These are phyloP conservation scores for Diachrysia chrysitis DNA, from an alignment of 2,888 invertebrate genomes.

Conservation along the genomic window DNA sequence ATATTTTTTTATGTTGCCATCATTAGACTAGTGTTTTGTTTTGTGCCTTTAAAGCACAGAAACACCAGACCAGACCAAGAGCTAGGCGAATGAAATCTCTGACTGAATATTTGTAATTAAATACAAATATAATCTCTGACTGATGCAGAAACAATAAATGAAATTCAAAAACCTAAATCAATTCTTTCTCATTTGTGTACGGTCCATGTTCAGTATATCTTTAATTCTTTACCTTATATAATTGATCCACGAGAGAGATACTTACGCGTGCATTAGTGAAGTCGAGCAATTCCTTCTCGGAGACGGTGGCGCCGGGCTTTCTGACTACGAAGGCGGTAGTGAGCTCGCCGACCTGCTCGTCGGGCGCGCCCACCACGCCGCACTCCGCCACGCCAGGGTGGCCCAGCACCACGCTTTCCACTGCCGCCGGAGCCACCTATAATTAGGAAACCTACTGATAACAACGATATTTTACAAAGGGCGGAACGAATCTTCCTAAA, in stretches of 20 bases:
- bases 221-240: background rate
- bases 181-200: background rate
- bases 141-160: too few species aligned
- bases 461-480: too few species aligned
- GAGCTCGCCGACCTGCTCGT: constrained; percentile 92
- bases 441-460: background rate
- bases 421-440: constrained; percentile 93
- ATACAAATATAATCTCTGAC: too few species aligned
- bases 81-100: too few species aligned
- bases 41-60: too few species aligned
- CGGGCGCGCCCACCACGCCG: constrained; percentile 93
- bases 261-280: constrained; percentile 88
- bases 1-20: too few species aligned
- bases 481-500: too few species aligned
- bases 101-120: too few species aligned
- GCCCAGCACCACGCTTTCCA: constrained; percentile 93
- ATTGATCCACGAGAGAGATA: constrained; percentile 5
- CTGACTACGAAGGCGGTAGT: constrained; percentile 93
- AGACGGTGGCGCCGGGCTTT: constrained; percentile 84
- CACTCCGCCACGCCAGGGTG: constrained; percentile 93
- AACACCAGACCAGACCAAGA: too few species aligned
- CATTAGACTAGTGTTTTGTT: too few species aligned
- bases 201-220: background rate
- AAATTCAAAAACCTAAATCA: background rate
- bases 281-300: constrained; percentile 87